Base-by-base conservation (phyloP, 2,113 vertebrate species). In the Ovis canadensis region DNA sequence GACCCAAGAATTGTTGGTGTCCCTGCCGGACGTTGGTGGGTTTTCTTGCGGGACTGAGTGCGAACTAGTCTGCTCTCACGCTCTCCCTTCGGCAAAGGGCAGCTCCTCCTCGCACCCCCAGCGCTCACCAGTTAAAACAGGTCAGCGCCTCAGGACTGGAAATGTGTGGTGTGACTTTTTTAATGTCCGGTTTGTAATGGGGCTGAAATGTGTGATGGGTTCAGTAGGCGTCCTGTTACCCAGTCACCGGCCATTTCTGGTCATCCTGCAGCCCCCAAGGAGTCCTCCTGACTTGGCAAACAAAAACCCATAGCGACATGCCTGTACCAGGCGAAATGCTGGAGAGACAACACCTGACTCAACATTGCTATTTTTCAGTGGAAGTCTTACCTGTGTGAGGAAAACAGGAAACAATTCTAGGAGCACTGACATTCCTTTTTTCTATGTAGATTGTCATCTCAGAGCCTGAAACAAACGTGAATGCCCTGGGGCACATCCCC, bases 151-250 rank as follows among this genome's bases (percentile, higher is more conserved):
- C 21, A 3, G 14, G 15, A 55, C 43, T 80, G 36, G 50, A 92
- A 94, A 55, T 14, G 15, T 48, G 25, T 52, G 93, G 59, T 92
- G 80, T 86, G 43, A 25, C 33, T 62, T 45, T 78, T 78, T 98
- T n/a, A 86, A 71, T 92, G 54, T n/a, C 48, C 80, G 40, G 84
- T 54, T 94, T 96, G 85, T 93, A 94, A 94, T 60, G 59, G 29
- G n/a, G 19, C 64, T 91, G 16, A 78, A 95, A 23, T 92, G 40
- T 91, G 77, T 55, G 16, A 57, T 90, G 74, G 52, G 7, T 33
- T 50, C 9, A 78, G 31, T 60, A 83, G 55, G 25, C 36, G 8
- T 94, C 59, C 92, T 88, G 29, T 87, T 86, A 92, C n/a, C 54
- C 60, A 88, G 2, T 62, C 15, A 50, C 27, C 62, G 3, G 43